Base-by-base conservation (phyloP, 2,797 vertebrate species). In the Tragelaphus oryx region DNA sequence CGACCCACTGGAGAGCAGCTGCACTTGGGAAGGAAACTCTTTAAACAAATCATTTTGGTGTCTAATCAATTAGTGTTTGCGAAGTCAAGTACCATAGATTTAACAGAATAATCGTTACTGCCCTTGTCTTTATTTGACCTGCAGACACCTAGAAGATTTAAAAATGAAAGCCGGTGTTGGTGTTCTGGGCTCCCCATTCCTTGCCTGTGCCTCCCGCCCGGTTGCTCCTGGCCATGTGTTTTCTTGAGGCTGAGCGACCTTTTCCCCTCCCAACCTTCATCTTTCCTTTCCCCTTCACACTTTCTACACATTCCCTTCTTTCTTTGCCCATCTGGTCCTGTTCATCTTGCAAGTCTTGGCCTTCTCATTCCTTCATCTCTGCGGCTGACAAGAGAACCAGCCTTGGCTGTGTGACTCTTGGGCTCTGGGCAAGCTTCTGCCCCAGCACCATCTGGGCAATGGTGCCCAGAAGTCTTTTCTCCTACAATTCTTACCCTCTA, bases 51-150 rank as follows among this genome's bases (percentile, higher is more conserved):
- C 97, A 95, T 98, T 97, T 98, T 96, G 98, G 97, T 97, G 98
- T 96, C 97, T 98, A 97, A 98, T 98, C 98, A 98, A 98, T 98
- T 97, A 96, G 97, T 96, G 97, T 97, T 98, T 97, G 97, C 94
- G 88, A 96, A 98, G 98, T 96, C 97, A 98, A 98, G 97, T 98
- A 89, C 98, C 97, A 96, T 96, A 97, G 97, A 97, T 97, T 98
- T 97, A 98, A 98, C 98, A 97, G 98, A 98, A 98, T 98, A 98
- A 98, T 98, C 98, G 97, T 98, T 98, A 98, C 94, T 84, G 89
- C 97, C 97, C 95, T 98, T 98, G 98, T 98, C 98, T 98, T 98
- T 98, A 98, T 98, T 98, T 98, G 98, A 98, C 98, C 97, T 97
- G 71, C 89, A 96, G 97, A 97, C 96, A 97, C 97, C 96, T 97